phyloP scores from a whole-genome alignment of 2,797 vertebrate species.

The Salarias fasciatus region DNA sequence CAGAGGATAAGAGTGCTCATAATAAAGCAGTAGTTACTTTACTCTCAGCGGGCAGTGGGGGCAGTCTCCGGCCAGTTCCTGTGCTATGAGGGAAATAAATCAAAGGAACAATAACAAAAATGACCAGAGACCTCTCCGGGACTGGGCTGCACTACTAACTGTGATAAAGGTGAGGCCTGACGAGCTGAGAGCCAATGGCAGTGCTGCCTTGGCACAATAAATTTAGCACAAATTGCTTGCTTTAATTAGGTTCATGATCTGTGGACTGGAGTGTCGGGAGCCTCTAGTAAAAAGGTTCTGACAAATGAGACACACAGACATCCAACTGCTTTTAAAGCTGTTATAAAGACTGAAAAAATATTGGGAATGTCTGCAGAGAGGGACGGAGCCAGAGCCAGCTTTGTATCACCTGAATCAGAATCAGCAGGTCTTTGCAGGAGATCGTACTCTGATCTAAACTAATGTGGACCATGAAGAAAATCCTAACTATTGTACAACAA shows the following conservation, averaged over 20 bases:
- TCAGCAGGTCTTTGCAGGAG: constrained; percentile 42
- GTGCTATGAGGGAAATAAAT: constrained; percentile 72
- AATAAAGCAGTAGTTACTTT: constrained; percentile 64
- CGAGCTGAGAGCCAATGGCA: constrained; percentile 68
- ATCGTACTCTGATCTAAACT: constrained; percentile 34
- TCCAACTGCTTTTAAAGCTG: constrained; percentile 66
- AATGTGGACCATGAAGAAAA: background rate
- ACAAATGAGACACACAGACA: constrained; percentile 73
- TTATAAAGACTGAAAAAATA: constrained; percentile 76
- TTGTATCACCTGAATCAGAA: constrained; percentile 55
- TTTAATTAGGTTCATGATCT: constrained; percentile 85
- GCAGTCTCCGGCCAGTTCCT: constrained; percentile 50
- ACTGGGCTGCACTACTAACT: constrained; percentile 42
- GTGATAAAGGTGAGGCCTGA: constrained; percentile 69
- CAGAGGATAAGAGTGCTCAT: constrained; percentile 55
- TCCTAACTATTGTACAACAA: background rate
- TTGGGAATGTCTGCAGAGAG: constrained; percentile 58
- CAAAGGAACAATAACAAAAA: constrained; percentile 79
- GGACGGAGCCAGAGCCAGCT: constrained; percentile 58
- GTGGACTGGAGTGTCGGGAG: constrained; percentile 72
- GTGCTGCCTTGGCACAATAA: constrained; percentile 60
- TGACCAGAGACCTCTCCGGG: constrained; percentile 59
- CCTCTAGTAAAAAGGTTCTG: constrained; percentile 74
- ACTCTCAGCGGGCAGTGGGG: constrained; percentile 56
- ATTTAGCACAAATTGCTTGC: constrained; percentile 80